Conservation (phyloP, 2,113 vertebrate species). For the Oryzias melastigma region DNA sequence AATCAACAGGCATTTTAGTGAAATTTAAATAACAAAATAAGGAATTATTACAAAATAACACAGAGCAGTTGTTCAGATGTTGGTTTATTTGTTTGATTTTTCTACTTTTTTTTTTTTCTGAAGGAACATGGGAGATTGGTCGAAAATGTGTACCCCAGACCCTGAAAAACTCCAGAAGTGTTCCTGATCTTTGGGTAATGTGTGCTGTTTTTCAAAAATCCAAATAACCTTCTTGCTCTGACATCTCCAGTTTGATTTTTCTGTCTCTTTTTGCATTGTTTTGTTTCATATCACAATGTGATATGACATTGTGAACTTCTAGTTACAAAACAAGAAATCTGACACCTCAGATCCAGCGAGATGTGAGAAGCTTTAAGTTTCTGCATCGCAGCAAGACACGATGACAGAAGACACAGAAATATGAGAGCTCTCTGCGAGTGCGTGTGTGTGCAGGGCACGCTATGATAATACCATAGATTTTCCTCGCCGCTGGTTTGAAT, state of each 20-base stretch:
- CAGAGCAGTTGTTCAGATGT: too few species aligned
- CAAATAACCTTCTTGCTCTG: fast-evolving
- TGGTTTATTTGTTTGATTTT: too few species aligned
- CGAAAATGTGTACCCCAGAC: too few species aligned
- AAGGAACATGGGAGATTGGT: too few species aligned
- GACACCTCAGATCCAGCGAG: fast-evolving
- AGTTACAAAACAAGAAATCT: neutral
- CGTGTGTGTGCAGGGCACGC: conserved; percentile 1
- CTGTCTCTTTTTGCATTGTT: neutral
- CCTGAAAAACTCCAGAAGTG: too few species aligned
- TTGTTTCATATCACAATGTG: neutral
- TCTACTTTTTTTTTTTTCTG: too few species aligned
- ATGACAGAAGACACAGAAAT: neutral
- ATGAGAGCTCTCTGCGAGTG: neutral
- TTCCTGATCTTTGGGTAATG: too few species aligned
- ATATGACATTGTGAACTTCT: neutral
- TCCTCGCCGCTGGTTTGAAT: conserved; percentile 25
- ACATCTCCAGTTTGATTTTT: neutral
- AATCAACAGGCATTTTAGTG: too few species aligned
- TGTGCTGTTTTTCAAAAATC: neutral
- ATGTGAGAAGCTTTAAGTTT: neutral
- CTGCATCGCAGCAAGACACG: neutral
- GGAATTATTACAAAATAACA: too few species aligned
- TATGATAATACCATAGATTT: conserved; percentile 25
- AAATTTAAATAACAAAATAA: too few species aligned